Evolutionary conservation across 1,140 invertebrate genomes (phyloP), one percentile per base, ranked within the genome.

Genomic region (Brachionus koreanus): DNA sequence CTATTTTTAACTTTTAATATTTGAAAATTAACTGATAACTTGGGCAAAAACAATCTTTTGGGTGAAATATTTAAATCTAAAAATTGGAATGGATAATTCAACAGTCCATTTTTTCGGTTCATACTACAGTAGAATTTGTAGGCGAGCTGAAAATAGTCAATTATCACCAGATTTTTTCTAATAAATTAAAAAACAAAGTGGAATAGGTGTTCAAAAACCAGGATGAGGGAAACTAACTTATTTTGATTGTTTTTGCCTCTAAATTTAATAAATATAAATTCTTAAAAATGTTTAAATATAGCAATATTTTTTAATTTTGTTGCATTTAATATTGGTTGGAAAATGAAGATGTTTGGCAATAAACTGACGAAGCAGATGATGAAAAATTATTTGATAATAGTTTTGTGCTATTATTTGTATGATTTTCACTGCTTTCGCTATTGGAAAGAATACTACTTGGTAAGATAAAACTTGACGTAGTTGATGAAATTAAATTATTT

Each of bases 1-100:
- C 29, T 19, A n/a, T 25, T 57, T 57, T 57, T 7, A 57, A 57
- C 19, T n/a, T 23, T 57, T 19, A 57, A 57, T 57, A 57, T 57
- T 57, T 57, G 19, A 57, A 57, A 57, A 57, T 42, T 42, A 52
- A 57, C 16, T 57, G 49, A 57, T 25, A 23, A 23, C 1, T 19
- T 19, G 2, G 16, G 49, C 49, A 57, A 57, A 57, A 57, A 57
- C 49, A 57, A 57, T 19, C 49, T 3, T 7, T 16, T 19, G 49
- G 49, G 49, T 23, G n/a, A 57, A 57, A 57, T 57, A 57, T 23
- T 57, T 57, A 57, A 57, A 19, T 57, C 49, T 57, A 57, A 16
- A 49, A 57, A 57, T 19, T 57, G 49, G 49, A 57, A 57, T 57
- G 49, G 49, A 57, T 57, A 57, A 57, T 57, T 57, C 49, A 57